Evolutionary conservation across 1,140 invertebrate genomes (phyloP).

Genomic region (Brachionus rotundiformis): DNA sequence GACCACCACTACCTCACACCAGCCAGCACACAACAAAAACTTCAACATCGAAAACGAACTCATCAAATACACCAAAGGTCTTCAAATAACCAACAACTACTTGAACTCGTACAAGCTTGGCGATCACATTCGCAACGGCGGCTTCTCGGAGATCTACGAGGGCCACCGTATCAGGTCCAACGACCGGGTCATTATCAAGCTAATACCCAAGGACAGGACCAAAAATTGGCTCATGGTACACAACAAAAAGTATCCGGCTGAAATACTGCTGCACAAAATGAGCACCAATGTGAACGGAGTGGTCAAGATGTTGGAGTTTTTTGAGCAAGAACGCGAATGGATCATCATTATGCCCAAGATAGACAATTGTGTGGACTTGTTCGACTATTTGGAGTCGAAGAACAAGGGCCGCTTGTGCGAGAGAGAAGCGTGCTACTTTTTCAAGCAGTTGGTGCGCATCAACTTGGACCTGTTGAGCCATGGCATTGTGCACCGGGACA

Average conservation of each 20-base stretch:
- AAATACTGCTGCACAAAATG: slow-evolving; percentile 50
- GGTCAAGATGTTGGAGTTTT: slow-evolving; percentile 45
- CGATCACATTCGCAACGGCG: slow-evolving; percentile 38
- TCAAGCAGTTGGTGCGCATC: slow-evolving; percentile 30
- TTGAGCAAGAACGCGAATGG: slow-evolving; percentile 45
- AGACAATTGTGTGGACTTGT: slow-evolving; percentile 46
- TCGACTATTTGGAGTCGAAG: slow-evolving; percentile 48
- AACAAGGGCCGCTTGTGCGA: slow-evolving; percentile 12
- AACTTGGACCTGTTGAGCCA: neutral
- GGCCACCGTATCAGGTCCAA: neutral
- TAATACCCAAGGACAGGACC: slow-evolving; percentile 50
- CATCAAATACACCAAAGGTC: slow-evolving; percentile 41
- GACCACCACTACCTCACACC: neutral
- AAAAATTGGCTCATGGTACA: slow-evolving; percentile 53
- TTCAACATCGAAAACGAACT: slow-evolving; percentile 51
- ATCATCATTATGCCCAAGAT: slow-evolving; percentile 41
- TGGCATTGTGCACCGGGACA: slow-evolving; percentile 52
- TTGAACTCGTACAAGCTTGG: slow-evolving; percentile 18
- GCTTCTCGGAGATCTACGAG: slow-evolving; percentile 51
- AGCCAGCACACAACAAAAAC: neutral
- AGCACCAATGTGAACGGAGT: slow-evolving; percentile 20
- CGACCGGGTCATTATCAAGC: slow-evolving; percentile 25
- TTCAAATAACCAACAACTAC: slow-evolving; percentile 10
- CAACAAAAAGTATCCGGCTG: slow-evolving; percentile 51
- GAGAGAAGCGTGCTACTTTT: slow-evolving; percentile 42